Percentiles rank a stretch among this genome's conserved stretches.
phyloP scores from a whole-genome alignment of 2,888 invertebrate genomes.

The Protophormia terraenovae region DNA sequence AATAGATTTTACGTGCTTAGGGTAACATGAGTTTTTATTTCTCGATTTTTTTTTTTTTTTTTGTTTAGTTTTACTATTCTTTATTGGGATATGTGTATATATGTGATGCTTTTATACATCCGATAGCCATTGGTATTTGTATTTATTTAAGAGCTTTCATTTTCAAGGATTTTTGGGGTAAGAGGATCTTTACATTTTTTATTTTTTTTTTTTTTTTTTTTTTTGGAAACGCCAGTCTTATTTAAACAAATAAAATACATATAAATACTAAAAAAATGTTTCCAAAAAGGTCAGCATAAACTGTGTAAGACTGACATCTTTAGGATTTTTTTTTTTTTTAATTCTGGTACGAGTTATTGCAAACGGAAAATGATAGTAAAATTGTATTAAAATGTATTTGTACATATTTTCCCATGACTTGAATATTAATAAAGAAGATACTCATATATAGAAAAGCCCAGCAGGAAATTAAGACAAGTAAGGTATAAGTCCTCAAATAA shows the following conservation, averaged over 20 bases:
- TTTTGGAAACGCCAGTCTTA: not conserved
- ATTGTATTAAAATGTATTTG: constrained; percentile 39
- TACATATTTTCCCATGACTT: not conserved
- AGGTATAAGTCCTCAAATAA: no score
- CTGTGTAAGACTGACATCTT: not conserved
- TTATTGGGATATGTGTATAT: constrained; percentile 17
- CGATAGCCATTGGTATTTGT: constrained; percentile 73
- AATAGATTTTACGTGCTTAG: constrained; percentile 67
- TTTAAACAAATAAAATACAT: constrained; percentile 28
- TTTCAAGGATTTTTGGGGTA: constrained; percentile 44
- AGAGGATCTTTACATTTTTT: not conserved
- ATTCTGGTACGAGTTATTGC: not conserved
- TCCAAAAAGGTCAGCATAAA: not conserved
- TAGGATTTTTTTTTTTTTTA: not conserved
- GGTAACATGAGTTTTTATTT: constrained; percentile 35
- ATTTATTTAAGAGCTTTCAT: constrained; percentile 71
- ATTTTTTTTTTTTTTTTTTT: not conserved
- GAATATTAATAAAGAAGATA: not conserved
- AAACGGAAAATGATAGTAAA: constrained; percentile 14
- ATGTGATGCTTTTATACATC: constrained; percentile 13
- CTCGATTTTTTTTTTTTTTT: not conserved
- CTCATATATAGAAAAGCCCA: no score
- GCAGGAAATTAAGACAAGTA: no score
- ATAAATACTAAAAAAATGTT: not conserved
- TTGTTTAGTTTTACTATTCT: constrained; percentile 35